Evolutionary conservation across 2,113 vertebrate species (phyloP).

Genomic region (Nicator chloris): DNA sequence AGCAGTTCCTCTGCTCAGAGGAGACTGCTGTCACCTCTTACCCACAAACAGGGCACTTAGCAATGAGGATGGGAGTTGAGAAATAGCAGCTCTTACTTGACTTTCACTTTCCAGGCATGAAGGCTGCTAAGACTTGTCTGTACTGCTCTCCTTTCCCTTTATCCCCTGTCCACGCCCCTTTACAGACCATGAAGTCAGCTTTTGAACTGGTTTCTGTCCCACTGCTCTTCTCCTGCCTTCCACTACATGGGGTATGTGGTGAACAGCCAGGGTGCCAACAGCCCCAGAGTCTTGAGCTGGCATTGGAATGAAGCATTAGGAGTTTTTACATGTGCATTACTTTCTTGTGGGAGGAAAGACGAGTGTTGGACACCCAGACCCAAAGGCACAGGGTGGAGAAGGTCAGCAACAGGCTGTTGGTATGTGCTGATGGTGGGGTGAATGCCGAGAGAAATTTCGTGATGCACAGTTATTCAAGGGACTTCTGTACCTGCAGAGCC

Average conservation of each 20-base stretch:
- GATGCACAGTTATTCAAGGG: not conserved
- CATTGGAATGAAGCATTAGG: not conserved
- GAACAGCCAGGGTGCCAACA: not conserved
- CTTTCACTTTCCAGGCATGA: not conserved
- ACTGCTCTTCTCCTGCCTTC: not conserved
- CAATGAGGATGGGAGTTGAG: not conserved
- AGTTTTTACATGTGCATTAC: not conserved
- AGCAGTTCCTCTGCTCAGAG: not conserved
- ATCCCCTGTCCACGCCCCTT: fast-evolving
- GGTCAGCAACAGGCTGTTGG: not conserved
- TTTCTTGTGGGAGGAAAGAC: not conserved
- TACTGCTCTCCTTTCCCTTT: not conserved
- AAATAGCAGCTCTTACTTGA: not conserved
- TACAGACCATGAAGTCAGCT: not conserved
- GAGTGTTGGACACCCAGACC: not conserved
- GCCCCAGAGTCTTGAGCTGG: not conserved
- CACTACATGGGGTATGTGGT: fast-evolving
- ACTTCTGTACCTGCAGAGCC: not conserved
- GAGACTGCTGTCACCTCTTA: not conserved
- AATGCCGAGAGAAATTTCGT: not conserved
- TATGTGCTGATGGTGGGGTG: not conserved
- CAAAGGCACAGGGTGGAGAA: not conserved
- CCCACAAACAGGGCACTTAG: not conserved
- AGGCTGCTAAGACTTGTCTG: not conserved
- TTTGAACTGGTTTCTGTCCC: not conserved